Percentiles rank a stretch among this genome's conserved stretches.
Conservation (phyloP, 2,888 invertebrate species). For the Zygogramma bicolorata region DNA sequence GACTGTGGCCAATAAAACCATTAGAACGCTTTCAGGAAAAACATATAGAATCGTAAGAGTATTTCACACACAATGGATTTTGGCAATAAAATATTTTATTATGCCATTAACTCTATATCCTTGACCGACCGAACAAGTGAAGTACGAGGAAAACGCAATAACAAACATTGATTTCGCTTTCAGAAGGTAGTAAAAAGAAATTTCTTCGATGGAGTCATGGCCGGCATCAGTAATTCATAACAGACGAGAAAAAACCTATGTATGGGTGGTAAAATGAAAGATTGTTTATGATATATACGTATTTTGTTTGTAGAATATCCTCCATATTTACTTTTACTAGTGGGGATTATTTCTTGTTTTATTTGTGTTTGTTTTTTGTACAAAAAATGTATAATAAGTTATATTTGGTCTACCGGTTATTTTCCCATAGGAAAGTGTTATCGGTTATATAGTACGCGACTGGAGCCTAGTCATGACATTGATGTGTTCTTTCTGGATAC, state of each 20-base stretch:
- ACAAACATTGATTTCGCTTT: not conserved
- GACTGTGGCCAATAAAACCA: not conserved
- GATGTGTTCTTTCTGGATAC: too few relatives aligned
- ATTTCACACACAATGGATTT: not conserved
- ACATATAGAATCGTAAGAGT: not conserved
- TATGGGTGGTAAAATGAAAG: too few relatives aligned
- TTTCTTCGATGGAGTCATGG: not conserved
- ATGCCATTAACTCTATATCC: not conserved
- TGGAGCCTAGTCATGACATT: not conserved
- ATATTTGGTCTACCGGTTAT: not conserved
- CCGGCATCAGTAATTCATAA: not conserved
- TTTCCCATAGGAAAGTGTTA: not conserved
- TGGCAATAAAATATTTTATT: not conserved
- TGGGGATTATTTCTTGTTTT: not conserved
- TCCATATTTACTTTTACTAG: not conserved
- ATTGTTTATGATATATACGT: too few relatives aligned
- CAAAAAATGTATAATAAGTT: too few relatives aligned
- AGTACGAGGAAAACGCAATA: not conserved
- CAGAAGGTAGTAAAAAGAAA: not conserved
- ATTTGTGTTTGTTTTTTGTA: not conserved
- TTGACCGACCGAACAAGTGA: not conserved
- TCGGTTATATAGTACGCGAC: not conserved
- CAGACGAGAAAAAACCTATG: not conserved
- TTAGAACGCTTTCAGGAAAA: not conserved
- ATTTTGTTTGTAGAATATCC: not conserved